These are phyloP conservation scores for human DNA, from an alignment of 2,113 vertebrate species.

Conservation along the genomic window DNA sequence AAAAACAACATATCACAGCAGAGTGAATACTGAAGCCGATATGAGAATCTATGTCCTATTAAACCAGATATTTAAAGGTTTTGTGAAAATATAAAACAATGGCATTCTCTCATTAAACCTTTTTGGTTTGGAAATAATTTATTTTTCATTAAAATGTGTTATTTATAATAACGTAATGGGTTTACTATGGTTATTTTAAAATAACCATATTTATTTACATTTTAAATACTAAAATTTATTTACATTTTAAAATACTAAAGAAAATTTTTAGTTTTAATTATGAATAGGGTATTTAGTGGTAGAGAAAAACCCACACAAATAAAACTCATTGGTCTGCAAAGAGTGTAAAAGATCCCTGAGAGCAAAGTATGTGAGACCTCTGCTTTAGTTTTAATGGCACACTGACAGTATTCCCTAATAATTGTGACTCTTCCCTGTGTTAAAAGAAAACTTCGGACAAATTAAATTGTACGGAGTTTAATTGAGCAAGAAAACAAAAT, in stretches of 20 bases:
- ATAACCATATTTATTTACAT: too few species aligned
- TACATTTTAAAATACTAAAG: neutral
- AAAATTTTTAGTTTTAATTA: neutral
- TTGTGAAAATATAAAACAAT: neutral
- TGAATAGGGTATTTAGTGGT: neutral
- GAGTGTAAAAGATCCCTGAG: neutral
- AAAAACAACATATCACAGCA: neutral
- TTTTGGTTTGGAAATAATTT: neutral
- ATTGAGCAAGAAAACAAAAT: too few species aligned
- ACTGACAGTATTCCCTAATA: neutral
- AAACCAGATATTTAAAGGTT: neutral
- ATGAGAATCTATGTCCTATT: neutral
- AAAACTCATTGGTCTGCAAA: neutral
- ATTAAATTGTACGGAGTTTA: too few species aligned
- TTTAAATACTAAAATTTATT: neutral
- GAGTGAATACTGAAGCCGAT: neutral
- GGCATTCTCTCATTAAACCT: neutral
- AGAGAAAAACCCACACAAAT: neutral
- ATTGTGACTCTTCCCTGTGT: neutral
- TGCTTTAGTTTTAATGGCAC: neutral
- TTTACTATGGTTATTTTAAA: neutral
- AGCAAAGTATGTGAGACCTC: neutral
- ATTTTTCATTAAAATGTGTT: neutral
- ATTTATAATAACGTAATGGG: neutral
- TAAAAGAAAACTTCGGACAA: neutral